A percentile compares a stretch with the other conserved stretches of the same genome.
These are phyloP conservation scores for Callipepla squamata DNA, from an alignment of 2,113 vertebrate genomes.

Conservation along the genomic window DNA sequence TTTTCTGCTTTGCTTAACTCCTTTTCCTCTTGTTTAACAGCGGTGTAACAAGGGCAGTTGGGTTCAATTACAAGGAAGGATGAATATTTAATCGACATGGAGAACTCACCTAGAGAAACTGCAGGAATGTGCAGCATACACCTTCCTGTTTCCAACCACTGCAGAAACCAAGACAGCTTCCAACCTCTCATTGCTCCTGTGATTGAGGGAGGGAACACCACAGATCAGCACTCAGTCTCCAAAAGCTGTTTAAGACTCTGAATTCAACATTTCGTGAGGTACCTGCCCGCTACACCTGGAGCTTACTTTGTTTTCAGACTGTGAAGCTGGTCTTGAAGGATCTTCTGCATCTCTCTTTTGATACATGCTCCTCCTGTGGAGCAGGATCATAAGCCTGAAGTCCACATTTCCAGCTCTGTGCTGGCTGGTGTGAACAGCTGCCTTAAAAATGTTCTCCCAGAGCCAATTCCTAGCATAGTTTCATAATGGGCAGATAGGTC, in stretches of 20 bases:
- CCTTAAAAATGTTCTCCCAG: neutral
- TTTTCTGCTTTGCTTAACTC: neutral
- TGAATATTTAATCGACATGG: neutral
- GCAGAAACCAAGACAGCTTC: neutral
- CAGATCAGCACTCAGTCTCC: neutral
- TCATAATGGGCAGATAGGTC: neutral
- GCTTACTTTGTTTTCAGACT: no score
- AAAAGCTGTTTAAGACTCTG: neutral
- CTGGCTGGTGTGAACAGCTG: neutral
- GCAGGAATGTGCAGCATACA: neutral
- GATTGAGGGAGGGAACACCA: no score
- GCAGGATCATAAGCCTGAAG: no score
- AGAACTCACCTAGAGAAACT: neutral
- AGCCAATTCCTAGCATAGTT: neutral
- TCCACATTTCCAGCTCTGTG: neutral
- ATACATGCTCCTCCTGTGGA: fast-evolving
- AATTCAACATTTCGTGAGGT: fast-evolving
- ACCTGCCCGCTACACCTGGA: fast-evolving
- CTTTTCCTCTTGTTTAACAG: neutral
- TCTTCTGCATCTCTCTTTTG: neutral
- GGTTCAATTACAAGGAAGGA: neutral
- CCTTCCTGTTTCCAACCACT: neutral
- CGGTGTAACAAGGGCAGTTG: neutral
- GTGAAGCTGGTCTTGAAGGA: neutral
- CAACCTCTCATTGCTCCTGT: fast-evolving